Evolutionary conservation across 2,797 vertebrate genomes (phyloP).

Genomic region (Sebastes itinus): DNA sequence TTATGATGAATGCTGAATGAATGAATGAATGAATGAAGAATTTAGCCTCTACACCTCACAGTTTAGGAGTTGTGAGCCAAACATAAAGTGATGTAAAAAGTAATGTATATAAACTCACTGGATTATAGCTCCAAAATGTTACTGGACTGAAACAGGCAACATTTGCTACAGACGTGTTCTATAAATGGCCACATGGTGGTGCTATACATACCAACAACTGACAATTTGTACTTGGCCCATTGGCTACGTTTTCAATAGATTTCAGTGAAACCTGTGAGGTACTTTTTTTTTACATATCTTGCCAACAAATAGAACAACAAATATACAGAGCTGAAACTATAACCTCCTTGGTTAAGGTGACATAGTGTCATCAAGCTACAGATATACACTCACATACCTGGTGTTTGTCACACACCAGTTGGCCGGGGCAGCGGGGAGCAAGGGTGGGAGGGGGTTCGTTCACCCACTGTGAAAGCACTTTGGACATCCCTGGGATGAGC

Average conservation of each 20-base stretch:
- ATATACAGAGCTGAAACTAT: neutral
- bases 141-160: neutral
- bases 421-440: conserved; percentile 19
- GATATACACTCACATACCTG: neutral
- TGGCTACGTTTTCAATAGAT: neutral
- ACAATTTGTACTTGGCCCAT: too few relatives aligned
- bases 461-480: conserved; percentile 59
- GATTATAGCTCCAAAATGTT: neutral
- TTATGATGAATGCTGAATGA: too few relatives aligned
- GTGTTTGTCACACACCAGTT: neutral
- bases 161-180: neutral
- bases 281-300: neutral
- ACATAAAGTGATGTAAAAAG: neutral
- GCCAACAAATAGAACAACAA: neutral
- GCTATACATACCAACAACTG: neutral
- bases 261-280: neutral
- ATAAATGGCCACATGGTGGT: neutral
- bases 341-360: neutral
- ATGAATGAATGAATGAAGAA: too few relatives aligned
- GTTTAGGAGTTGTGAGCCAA: neutral
- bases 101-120: neutral
- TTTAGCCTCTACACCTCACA: too few relatives aligned
- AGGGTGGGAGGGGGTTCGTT: conserved; percentile 28
- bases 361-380: neutral
- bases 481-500: conserved; percentile 67